These are phyloP conservation scores for Danio choprae DNA, from an alignment of 2,797 vertebrate species.

Conservation along the genomic window DNA sequence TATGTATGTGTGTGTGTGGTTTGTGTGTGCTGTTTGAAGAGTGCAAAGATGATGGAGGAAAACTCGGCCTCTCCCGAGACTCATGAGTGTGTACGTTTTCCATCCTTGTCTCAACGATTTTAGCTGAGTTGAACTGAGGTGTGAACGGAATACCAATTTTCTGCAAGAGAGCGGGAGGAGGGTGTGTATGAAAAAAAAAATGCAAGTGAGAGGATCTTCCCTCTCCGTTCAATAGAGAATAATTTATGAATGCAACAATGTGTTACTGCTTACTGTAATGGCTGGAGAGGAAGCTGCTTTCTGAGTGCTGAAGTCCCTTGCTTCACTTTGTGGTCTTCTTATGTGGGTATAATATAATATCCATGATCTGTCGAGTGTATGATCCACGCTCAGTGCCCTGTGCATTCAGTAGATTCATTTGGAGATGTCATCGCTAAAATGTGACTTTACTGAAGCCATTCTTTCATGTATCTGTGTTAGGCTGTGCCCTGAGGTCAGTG, in stretches of 20 bases:
- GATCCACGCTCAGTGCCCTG: not conserved
- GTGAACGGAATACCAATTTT: slow-evolving; percentile 53
- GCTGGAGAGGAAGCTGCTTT: slow-evolving; percentile 16
- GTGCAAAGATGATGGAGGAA: not conserved
- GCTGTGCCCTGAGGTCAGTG: slow-evolving; percentile 32
- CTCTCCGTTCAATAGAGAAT: slow-evolving; percentile 15
- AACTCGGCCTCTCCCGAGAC: slow-evolving; percentile 28
- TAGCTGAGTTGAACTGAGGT: slow-evolving; percentile 27
- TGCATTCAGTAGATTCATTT: not conserved
- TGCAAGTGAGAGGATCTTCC: slow-evolving; percentile 23
- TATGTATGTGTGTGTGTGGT: slow-evolving; percentile 14
- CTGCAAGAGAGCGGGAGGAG: slow-evolving; percentile 6
- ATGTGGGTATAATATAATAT: slow-evolving; percentile 22
- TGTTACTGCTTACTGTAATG: slow-evolving; percentile 18
- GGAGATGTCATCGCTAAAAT: not conserved
- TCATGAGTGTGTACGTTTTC: slow-evolving; percentile 25
- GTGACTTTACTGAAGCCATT: slow-evolving; percentile 31
- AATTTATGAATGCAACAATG: slow-evolving; percentile 21
- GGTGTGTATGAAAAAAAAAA: slow-evolving; percentile 14
- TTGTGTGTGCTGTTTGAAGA: not conserved
- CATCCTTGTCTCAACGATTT: slow-evolving; percentile 41
- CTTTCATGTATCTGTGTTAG: slow-evolving; percentile 6
- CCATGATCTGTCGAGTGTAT: not conserved
- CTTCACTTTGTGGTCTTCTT: slow-evolving; percentile 17
- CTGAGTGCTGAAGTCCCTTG: slow-evolving; percentile 7